A percentile compares a stretch with the other conserved stretches of the same genome.
phyloP scores from a whole-genome alignment of 2,113 vertebrate species.

The Lophius piscatorius region DNA sequence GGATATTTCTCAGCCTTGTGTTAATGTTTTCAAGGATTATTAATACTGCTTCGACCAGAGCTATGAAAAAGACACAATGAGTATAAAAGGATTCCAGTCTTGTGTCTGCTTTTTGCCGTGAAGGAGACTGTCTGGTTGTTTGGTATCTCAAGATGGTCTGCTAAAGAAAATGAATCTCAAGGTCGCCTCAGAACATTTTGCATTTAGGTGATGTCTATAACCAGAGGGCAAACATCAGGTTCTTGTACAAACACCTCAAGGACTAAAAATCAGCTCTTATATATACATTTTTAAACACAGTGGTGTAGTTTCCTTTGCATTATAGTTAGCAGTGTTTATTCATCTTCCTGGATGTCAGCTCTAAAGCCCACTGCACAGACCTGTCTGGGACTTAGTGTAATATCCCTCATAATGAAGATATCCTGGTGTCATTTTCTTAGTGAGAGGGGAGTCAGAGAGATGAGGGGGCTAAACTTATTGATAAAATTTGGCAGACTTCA shows the following conservation, averaged over 20 bases:
- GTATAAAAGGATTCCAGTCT: constrained; percentile 7
- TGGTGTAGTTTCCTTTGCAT: too few species aligned
- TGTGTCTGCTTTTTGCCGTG: background rate
- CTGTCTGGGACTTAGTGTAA: constrained; percentile 52
- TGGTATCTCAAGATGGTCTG: constrained; percentile 19
- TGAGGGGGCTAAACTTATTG: too few species aligned
- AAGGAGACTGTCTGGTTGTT: constrained; percentile 21
- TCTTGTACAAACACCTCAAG: constrained; percentile 31
- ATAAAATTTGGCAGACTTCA: too few species aligned
- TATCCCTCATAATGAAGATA: constrained; percentile 58
- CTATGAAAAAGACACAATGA: constrained; percentile 9
- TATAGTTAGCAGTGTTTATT: too few species aligned
- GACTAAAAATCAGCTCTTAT: constrained; percentile 7
- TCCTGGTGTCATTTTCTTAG: constrained; percentile 42
- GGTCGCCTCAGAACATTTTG: constrained; percentile 45
- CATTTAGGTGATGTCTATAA: constrained; percentile 29
- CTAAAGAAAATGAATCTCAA: constrained; percentile 27
- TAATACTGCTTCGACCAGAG: too few species aligned
- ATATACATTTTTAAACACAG: too few species aligned
- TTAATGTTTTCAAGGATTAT: too few species aligned
- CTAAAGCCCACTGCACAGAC: constrained; percentile 43
- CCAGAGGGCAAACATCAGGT: constrained; percentile 18
- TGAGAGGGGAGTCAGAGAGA: constrained; percentile 21
- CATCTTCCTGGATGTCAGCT: constrained; percentile 60
- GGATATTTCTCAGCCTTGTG: too few species aligned